phyloP scores from a whole-genome alignment of 2,113 vertebrate genomes.

The Dasyornis broadbenti region DNA sequence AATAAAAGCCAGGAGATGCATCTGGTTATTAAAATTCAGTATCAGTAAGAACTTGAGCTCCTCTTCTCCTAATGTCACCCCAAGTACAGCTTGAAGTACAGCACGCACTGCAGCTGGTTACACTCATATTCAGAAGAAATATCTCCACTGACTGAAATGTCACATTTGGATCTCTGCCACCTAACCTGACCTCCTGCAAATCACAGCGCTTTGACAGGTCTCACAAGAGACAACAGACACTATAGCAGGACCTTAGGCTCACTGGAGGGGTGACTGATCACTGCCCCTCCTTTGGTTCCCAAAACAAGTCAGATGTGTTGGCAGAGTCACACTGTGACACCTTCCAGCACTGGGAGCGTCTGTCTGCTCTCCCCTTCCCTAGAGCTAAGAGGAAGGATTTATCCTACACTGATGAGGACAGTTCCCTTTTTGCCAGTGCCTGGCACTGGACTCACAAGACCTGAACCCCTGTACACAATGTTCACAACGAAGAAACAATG shows the following conservation, averaged over 20 bases:
- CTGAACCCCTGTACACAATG: conserved; percentile 20
- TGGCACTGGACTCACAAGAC: background rate
- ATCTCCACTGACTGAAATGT: background rate
- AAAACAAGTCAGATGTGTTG: background rate
- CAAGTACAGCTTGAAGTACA: background rate
- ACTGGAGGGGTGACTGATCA: background rate
- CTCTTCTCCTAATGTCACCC: background rate
- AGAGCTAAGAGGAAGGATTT: background rate
- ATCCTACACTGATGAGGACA: background rate
- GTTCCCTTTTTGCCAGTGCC: background rate
- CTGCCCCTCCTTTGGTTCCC: background rate
- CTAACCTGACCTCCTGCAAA: background rate
- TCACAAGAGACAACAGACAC: background rate
- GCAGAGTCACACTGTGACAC: background rate
- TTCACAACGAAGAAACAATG: conserved; percentile 57
- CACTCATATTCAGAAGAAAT: background rate
- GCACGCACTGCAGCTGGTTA: background rate
- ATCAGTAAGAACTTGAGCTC: background rate
- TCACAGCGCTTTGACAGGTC: background rate
- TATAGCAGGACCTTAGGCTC: background rate
- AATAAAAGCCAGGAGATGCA: background rate
- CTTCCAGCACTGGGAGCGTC: background rate
- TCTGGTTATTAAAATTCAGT: conserved; percentile 3
- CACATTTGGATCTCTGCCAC: background rate
- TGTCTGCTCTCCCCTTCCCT: background rate